Evolutionary conservation across 2,113 vertebrate genomes (phyloP), one percentile per base, ranked within the genome.

Genomic region (Myocastor coypus): DNA sequence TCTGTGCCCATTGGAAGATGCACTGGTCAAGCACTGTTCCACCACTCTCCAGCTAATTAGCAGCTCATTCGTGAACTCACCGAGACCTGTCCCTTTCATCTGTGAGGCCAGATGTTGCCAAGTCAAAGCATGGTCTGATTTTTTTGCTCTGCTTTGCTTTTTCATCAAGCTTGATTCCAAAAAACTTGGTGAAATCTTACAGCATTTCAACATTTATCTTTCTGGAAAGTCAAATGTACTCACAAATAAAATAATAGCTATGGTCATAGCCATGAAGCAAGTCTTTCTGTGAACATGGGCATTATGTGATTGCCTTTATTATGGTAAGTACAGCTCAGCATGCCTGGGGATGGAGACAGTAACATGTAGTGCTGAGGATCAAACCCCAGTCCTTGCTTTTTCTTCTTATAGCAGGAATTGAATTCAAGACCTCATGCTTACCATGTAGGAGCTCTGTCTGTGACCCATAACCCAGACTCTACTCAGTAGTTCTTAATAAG

Each of bases 161-260:
- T 69, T 63, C 13, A 46, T 24, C 32, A 66, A 3, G 66, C 87
- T 61, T 85, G 64, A 88, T 78, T 95, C 86, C 50, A 87, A 93
- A 93, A 89, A 86, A 46, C 30, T 52, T 52, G 14, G 89, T 90
- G 32, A 3, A 20, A 78, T 84, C 92, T 90, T 52, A 42, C 5
- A 50, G 32, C 66, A 90, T 95, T 77, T 40, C 22, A 93, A 19
- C 57, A 92, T 19, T 86, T 46, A 80, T 10, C 46, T 66, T 85
- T 71, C 68, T 30, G 16, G 24, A 83, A 93, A 92, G 50, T 28
- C 50, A 83, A 87, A 75, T 68, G 26, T 80, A 9, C 42, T 52
- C 32, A 46, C 1, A 91, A n/a, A 81, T 59, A 83, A 93, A 52
- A 52, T 11, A 66, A 5, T 16, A 64, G 13, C 84, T 78, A 14